Conservation (phyloP, 2,888 invertebrate genomes). For the Andrena bucephala region DNA sequence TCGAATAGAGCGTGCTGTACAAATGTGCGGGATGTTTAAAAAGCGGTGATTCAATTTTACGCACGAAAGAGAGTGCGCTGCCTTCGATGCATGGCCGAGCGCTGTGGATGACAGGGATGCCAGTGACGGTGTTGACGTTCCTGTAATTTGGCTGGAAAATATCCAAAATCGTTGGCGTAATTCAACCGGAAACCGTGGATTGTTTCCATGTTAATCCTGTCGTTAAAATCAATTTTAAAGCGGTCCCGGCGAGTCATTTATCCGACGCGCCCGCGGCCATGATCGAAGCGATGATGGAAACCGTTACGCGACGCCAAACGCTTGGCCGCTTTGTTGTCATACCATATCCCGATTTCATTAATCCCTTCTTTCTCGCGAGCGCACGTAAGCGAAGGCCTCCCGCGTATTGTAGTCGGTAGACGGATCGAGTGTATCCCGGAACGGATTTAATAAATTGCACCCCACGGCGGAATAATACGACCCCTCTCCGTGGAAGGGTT, state of each 20-base stretch:
- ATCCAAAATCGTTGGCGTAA: slow-evolving; percentile 69
- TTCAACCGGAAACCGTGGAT: slow-evolving; percentile 55
- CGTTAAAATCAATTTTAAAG: slow-evolving; percentile 55
- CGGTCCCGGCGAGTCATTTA: slow-evolving; percentile 23
- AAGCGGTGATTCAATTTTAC: slow-evolving; percentile 74
- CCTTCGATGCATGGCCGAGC: slow-evolving; percentile 64
- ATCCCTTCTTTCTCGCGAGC: slow-evolving; percentile 4
- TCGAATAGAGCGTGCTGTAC: slow-evolving; percentile 52
- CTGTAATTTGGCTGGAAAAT: slow-evolving; percentile 74
- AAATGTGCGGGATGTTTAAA: slow-evolving; percentile 71
- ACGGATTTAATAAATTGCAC: slow-evolving; percentile 73
- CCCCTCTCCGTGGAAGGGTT: slow-evolving; percentile 75
- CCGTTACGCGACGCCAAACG: neutral
- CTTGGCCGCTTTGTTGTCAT: neutral
- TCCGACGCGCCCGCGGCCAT: neutral
- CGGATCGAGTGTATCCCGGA: slow-evolving; percentile 48
- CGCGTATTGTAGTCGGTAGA: slow-evolving; percentile 10
- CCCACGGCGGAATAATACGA: slow-evolving; percentile 55
- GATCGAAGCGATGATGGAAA: slow-evolving; percentile 13
- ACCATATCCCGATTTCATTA: slow-evolving; percentile 5
- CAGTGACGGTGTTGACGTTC: slow-evolving; percentile 73
- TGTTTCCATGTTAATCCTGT: slow-evolving; percentile 58
- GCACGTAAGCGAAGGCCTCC: neutral
- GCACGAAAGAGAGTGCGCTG: slow-evolving; percentile 69
- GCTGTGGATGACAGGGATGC: slow-evolving; percentile 73